phyloP scores from a whole-genome alignment of 2,888 invertebrate genomes.

The Drosophila picticornis region DNA sequence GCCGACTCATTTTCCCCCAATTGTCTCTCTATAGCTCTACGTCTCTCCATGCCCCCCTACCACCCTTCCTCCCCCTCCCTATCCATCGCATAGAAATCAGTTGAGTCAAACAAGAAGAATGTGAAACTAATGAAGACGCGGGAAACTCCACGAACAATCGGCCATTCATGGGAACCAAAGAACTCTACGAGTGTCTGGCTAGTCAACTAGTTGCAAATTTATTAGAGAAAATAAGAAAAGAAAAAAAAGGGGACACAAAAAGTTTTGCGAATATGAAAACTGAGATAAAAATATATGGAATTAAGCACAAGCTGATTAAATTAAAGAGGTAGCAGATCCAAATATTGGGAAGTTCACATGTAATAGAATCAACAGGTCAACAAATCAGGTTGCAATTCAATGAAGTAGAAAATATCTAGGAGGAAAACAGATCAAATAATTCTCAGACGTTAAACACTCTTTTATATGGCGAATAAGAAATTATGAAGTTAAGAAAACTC shows the following conservation, averaged over 20 bases:
- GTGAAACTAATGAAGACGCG: conserved; percentile 4
- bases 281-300: background rate
- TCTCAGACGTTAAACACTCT: background rate
- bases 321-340: background rate
- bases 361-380: background rate
- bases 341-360: background rate
- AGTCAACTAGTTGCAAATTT: conserved; percentile 1
- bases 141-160: background rate
- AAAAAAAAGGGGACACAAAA: background rate
- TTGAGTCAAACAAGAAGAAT: background rate
- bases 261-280: background rate
- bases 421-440: background rate
- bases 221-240: background rate
- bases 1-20: conserved; percentile 20
- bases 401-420: background rate
- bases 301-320: background rate
- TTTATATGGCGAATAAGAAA: background rate
- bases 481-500: background rate
- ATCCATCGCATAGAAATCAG: background rate
- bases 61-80: too few species aligned
- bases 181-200: background rate
- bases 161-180: conserved; percentile 1
- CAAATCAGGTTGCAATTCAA: background rate
- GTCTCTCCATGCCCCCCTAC: background rate
- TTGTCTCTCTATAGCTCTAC: background rate